Conservation (phyloP, 1,140 invertebrate species). For the Pristionchus pacificus region DNA sequence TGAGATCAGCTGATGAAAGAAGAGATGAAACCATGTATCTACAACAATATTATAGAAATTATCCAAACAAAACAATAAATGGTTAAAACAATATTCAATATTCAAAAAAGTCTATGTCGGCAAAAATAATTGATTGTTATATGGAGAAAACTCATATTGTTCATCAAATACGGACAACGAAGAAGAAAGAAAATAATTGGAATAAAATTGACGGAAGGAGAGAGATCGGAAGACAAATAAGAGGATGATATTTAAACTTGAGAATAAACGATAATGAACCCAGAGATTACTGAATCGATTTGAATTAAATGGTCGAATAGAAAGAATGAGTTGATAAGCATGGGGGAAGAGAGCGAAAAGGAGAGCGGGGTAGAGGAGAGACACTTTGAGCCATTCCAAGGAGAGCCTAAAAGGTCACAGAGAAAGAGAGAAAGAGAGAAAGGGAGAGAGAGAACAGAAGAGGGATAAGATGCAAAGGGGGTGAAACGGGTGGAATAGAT, state of each 20-base stretch:
- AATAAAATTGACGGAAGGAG: neutral
- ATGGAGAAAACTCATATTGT: neutral
- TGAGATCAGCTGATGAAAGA: constrained; percentile 21
- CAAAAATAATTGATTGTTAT: neutral
- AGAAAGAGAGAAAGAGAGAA: constrained; percentile 1
- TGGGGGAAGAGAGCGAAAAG: neutral
- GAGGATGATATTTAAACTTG: neutral
- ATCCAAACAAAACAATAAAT: neutral
- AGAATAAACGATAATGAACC: neutral
- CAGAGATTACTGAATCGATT: too few relatives aligned
- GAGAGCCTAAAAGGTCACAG: neutral
- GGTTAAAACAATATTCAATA: neutral
- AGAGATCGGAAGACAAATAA: neutral
- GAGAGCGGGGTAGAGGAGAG: neutral
- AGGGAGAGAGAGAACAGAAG: constrained; percentile 11
- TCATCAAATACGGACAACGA: too few relatives aligned
- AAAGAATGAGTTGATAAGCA: neutral
- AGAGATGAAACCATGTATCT: constrained; percentile 7
- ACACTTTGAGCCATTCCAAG: neutral
- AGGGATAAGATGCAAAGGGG: constrained; percentile 6
- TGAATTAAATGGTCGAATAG: too few relatives aligned
- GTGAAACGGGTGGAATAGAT: too few relatives aligned
- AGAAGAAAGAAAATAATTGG: too few relatives aligned
- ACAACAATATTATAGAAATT: constrained; percentile 1
- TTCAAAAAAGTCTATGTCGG: neutral